Percentiles rank a stretch among this genome's conserved stretches.
Evolutionary conservation across 2,113 vertebrate species (phyloP).

Genomic region (Brienomyrus brachyistius): DNA sequence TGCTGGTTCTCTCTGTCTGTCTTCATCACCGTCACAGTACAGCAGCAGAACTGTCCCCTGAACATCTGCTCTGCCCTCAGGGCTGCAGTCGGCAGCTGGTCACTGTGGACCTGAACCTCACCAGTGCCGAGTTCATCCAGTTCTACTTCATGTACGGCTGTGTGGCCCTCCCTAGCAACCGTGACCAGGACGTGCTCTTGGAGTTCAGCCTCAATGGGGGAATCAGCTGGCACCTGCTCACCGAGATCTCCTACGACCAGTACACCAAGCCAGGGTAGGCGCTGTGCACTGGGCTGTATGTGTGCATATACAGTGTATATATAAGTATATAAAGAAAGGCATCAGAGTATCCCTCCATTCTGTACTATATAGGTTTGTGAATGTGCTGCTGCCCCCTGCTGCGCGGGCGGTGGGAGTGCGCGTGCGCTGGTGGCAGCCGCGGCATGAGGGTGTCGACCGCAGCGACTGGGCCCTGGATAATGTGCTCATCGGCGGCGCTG

Average conservation of each 20-base stretch:
- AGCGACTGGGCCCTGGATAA: conserved; percentile 96
- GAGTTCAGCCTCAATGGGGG: conserved; percentile 94
- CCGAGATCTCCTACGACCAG: conserved; percentile 93
- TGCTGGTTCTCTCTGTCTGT: conserved; percentile 4
- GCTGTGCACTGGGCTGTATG: too few relatives aligned
- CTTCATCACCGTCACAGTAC: not conserved
- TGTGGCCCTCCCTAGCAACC: conserved; percentile 82
- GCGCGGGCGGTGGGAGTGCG: conserved; percentile 79
- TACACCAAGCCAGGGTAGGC: conserved; percentile 92
- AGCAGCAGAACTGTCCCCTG: not conserved
- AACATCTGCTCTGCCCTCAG: conserved; percentile 45
- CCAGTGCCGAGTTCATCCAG: conserved; percentile 91
- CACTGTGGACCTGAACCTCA: conserved; percentile 92
- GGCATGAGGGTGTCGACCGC: conserved; percentile 84
- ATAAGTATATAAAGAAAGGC: not conserved
- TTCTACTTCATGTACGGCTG: conserved; percentile 99
- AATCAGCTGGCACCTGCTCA: conserved; percentile 86
- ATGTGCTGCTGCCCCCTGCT: conserved; percentile 83
- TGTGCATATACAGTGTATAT: not conserved
- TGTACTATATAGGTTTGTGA: conserved; percentile 74
- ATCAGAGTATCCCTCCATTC: not conserved
- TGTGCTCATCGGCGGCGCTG: conserved; percentile 84
- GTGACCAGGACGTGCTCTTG: conserved; percentile 91
- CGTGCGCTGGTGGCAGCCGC: conserved; percentile 97
- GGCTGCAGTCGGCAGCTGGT: conserved; percentile 86